phyloP scores from a whole-genome alignment of 2,888 invertebrate species.

The Arrhopalites spinosus region DNA sequence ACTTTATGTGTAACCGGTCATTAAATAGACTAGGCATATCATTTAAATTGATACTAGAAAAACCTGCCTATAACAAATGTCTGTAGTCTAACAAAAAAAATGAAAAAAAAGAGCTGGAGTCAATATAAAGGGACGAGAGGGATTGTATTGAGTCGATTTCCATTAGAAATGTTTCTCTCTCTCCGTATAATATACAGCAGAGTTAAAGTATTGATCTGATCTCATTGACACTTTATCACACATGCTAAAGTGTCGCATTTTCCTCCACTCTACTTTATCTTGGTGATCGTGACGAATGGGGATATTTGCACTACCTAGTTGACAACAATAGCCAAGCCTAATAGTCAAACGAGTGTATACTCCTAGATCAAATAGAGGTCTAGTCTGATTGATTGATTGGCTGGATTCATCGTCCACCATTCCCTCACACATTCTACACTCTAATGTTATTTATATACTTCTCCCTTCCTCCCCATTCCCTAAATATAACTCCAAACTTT shows the following conservation, averaged over 20 bases:
- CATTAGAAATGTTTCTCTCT: slow-evolving; percentile 9
- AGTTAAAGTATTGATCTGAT: slow-evolving; percentile 37
- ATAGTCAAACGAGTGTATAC: slow-evolving; percentile 13
- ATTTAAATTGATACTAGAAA: no score
- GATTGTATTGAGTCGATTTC: slow-evolving; percentile 2
- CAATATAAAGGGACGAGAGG: no score
- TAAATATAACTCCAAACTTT: no score
- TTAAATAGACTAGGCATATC: no score
- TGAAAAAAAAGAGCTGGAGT: no score
- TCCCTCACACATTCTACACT: neutral
- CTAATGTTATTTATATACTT: neutral
- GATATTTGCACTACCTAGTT: slow-evolving; percentile 34
- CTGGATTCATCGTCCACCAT: neutral
- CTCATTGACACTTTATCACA: slow-evolving; percentile 37
- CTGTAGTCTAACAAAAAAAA: no score
- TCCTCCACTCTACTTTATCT: slow-evolving; percentile 27
- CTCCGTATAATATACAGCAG: slow-evolving; percentile 10
- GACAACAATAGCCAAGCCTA: slow-evolving; percentile 35
- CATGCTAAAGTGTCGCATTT: slow-evolving; percentile 26
- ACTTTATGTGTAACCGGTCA: no score
- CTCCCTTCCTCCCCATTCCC: neutral
- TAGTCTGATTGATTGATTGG: slow-evolving; percentile 28
- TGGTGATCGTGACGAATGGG: slow-evolving; percentile 35
- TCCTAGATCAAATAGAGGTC: slow-evolving; percentile 23
- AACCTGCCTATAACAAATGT: no score